These are phyloP conservation scores for Chaunax sp. DNA, from an alignment of 2,797 vertebrate species.

Conservation along the genomic window DNA sequence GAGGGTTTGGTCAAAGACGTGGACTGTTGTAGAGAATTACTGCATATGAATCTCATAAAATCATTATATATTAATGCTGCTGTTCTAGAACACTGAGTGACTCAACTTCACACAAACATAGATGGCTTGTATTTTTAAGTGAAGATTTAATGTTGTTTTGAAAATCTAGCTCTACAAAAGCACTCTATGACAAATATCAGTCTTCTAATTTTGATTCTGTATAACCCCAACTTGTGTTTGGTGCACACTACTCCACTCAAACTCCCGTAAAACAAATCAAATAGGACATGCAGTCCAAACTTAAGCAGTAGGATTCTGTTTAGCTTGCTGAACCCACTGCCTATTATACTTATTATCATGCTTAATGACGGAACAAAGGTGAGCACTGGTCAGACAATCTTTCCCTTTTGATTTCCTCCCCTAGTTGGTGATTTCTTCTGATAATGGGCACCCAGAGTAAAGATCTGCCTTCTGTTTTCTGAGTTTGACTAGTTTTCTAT, in stretches of 20 bases:
- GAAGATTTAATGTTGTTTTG: slow-evolving; percentile 32
- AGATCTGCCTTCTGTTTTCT: not conserved
- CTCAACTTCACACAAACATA: not conserved
- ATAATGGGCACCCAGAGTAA: no score
- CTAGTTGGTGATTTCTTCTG: no score
- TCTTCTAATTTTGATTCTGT: not conserved
- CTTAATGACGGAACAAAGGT: no score
- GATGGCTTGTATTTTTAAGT: slow-evolving; percentile 13
- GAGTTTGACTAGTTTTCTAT: not conserved
- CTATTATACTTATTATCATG: no score
- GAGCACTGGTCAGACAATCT: no score
- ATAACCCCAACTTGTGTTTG: not conserved
- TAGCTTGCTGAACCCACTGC: no score
- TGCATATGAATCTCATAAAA: slow-evolving; percentile 18
- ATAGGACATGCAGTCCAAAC: slow-evolving; percentile 16
- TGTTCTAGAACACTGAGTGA: not conserved
- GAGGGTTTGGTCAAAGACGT: slow-evolving; percentile 11
- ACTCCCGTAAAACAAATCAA: no score
- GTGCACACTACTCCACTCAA: not conserved
- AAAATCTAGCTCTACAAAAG: slow-evolving; percentile 15
- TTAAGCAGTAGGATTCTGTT: not conserved
- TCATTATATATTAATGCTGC: slow-evolving; percentile 21
- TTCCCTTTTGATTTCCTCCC: no score
- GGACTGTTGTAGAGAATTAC: not conserved
- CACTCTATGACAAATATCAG: not conserved